Evolutionary conservation across 1,140 invertebrate species (phyloP).

Genomic region (Pachypeltis micranthus): DNA sequence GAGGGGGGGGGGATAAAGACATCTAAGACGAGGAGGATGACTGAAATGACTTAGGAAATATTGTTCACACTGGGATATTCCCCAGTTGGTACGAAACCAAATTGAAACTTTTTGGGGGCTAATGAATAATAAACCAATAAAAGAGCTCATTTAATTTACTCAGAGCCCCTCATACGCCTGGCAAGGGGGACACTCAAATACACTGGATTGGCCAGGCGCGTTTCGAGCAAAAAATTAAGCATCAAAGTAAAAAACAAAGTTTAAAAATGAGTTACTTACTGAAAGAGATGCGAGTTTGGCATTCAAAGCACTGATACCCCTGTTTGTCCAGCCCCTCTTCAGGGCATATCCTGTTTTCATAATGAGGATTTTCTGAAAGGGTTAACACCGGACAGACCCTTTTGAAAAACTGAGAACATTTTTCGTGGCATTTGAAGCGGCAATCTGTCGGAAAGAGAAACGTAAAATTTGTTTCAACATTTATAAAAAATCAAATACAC

Average conservation of each 20-base stretch:
- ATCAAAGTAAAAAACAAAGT: constrained; percentile 12
- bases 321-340: constrained; percentile 64
- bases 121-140: too few species aligned
- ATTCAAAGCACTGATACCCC: constrained; percentile 69
- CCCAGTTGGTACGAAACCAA: too few species aligned
- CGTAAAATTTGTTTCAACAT: not conserved
- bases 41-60: too few species aligned
- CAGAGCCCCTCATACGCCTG: too few species aligned
- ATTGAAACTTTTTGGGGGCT: too few species aligned
- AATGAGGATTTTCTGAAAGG: constrained; percentile 58
- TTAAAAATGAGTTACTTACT: constrained; percentile 46
- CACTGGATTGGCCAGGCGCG: too few species aligned
- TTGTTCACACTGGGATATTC: too few species aligned
- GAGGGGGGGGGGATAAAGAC: too few species aligned
- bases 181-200: too few species aligned
- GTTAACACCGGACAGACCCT: constrained; percentile 65
- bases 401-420: constrained; percentile 58
- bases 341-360: constrained; percentile 67
- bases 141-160: too few species aligned
- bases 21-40: too few species aligned
- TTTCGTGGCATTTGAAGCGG: constrained; percentile 55
- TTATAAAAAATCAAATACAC: constrained; percentile 9
- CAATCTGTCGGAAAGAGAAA: constrained; percentile 35
- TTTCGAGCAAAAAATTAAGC: too few species aligned
- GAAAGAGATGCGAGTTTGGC: constrained; percentile 54